A percentile compares a stretch with the other conserved stretches of the same genome.
Conservation (phyloP, 1,140 invertebrate genomes). For the Phortica variegata region DNA sequence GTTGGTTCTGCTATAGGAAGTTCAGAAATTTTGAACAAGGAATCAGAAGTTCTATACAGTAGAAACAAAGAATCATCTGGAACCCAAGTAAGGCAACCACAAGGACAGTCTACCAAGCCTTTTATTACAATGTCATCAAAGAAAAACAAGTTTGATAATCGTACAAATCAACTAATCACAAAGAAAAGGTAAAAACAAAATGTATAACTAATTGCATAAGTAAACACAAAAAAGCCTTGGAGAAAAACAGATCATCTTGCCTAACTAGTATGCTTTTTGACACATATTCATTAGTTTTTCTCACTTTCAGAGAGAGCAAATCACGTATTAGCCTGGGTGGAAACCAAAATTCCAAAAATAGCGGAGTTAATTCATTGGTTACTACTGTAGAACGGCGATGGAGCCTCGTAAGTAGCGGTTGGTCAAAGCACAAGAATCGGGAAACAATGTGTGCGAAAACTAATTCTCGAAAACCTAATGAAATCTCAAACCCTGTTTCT, state of each 20-base stretch:
- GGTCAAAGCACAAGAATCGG: constrained; percentile 40
- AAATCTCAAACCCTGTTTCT: background rate
- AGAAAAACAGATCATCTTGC: no score
- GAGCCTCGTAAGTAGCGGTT: constrained; percentile 26
- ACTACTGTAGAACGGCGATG: constrained; percentile 25
- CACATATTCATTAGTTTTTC: constrained; percentile 1
- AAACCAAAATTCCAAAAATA: constrained; percentile 5
- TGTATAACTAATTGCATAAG: no score
- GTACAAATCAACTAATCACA: constrained; percentile 49
- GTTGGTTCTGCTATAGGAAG: constrained; percentile 63
- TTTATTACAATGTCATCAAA: constrained; percentile 62
- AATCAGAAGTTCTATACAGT: background rate
- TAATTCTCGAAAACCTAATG: background rate
- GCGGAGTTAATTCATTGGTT: background rate
- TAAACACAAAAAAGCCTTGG: no score
- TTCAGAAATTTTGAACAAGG: constrained; percentile 56
- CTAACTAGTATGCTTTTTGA: no score
- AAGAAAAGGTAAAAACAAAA: constrained; percentile 62
- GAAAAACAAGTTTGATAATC: constrained; percentile 63
- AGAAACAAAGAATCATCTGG: constrained; percentile 22
- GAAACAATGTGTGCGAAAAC: constrained; percentile 25
- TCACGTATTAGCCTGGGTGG: constrained; percentile 9
- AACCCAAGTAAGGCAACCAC: constrained; percentile 52
- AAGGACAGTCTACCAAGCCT: constrained; percentile 49
- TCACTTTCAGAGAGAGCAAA: constrained; percentile 17